phyloP scores from a whole-genome alignment of 2,888 invertebrate genomes.

The Microplitis manilae region DNA sequence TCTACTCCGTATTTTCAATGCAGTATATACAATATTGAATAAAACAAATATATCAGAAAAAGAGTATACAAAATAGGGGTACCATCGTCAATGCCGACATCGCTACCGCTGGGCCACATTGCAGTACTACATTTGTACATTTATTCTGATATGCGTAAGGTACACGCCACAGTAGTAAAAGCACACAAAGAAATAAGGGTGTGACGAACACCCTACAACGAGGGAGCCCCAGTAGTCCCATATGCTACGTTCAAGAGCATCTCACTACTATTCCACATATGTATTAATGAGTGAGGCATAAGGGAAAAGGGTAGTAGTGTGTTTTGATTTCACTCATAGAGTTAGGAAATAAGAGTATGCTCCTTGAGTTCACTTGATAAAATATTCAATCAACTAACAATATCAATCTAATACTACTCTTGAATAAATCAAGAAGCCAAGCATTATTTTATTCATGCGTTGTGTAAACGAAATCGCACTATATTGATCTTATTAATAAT shows the following conservation, averaged over 20 bases:
- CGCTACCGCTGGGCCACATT: no score
- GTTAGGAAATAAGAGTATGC: conserved; percentile 51
- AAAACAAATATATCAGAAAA: conserved; percentile 42
- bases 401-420: conserved; percentile 14
- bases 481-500: no score
- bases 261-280: conserved; percentile 40
- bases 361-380: conserved; percentile 36
- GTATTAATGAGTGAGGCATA: conserved; percentile 9
- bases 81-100: conserved; percentile 46
- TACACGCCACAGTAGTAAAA: conserved; percentile 36
- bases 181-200: conserved; percentile 45
- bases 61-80: conserved; percentile 38
- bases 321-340: conserved; percentile 71
- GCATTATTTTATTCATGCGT: neutral
- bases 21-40: conserved; percentile 46
- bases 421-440: neutral
- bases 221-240: conserved; percentile 59
- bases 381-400: conserved; percentile 41
- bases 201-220: conserved; percentile 50
- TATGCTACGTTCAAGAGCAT: conserved; percentile 63
- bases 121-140: conserved; percentile 60
- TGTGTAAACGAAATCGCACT: no score
- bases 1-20: conserved; percentile 44
- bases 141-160: conserved; percentile 63
- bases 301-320: conserved; percentile 56